These are phyloP conservation scores for Brevimyrus niger DNA, from an alignment of 2,113 vertebrate genomes.

Conservation along the genomic window DNA sequence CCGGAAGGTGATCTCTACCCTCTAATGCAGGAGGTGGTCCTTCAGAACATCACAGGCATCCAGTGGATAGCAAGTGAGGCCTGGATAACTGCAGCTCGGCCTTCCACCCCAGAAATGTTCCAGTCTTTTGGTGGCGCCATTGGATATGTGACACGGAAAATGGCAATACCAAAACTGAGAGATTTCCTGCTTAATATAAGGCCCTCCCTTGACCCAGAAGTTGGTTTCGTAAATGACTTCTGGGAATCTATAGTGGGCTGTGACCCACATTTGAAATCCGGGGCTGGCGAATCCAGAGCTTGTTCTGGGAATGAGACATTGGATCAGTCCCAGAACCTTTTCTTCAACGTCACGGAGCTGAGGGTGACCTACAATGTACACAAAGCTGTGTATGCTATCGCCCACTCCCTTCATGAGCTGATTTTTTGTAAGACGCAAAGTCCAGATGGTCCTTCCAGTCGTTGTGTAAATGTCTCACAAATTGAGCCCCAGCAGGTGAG, in stretches of 20 bases:
- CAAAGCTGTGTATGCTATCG: constrained; percentile 62
- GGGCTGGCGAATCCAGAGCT: not conserved
- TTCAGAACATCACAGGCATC: constrained; percentile 62
- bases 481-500: constrained; percentile 52
- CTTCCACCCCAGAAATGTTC: constrained; percentile 54
- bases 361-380: constrained; percentile 62
- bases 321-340: constrained; percentile 41
- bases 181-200: constrained; percentile 47
- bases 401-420: constrained; percentile 55
- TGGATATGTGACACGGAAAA: constrained; percentile 59
- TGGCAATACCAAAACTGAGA: constrained; percentile 52
- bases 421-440: constrained; percentile 47
- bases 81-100: constrained; percentile 53
- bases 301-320: constrained; percentile 55
- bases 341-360: constrained; percentile 59
- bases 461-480: constrained; percentile 50
- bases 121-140: constrained; percentile 53
- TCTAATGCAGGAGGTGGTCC: constrained; percentile 54
- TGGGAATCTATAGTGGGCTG: constrained; percentile 57
- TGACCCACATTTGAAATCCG: constrained; percentile 17
- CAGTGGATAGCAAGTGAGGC: constrained; percentile 69
- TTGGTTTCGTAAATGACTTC: constrained; percentile 51
- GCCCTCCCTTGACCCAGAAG: constrained; percentile 36
- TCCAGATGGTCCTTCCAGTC: constrained; percentile 4
- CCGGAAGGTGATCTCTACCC: constrained; percentile 61